phyloP scores from a whole-genome alignment of 2,797 vertebrate species.

The Alectoris magna region DNA sequence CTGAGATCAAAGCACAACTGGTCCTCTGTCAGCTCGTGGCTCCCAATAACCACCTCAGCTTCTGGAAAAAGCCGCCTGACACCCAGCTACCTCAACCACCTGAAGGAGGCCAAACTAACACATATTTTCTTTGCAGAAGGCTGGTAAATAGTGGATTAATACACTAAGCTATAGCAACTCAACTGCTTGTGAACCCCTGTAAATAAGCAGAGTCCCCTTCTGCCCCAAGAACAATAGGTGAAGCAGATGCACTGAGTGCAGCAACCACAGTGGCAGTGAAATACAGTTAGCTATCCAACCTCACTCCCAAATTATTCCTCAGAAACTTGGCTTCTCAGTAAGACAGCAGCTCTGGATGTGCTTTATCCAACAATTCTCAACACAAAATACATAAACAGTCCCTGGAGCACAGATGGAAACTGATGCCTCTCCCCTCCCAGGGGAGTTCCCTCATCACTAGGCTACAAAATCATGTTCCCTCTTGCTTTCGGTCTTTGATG shows the following conservation, averaged over 20 bases:
- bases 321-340: background rate
- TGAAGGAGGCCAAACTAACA: background rate
- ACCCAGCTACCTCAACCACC: background rate
- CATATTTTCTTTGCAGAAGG: background rate
- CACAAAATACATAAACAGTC: conserved; percentile 56
- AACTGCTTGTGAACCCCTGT: background rate
- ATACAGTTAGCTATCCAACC: background rate
- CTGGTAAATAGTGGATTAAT: fast-evolving
- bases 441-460: conserved; percentile 65
- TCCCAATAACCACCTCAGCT: background rate
- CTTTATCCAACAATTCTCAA: conserved; percentile 22
- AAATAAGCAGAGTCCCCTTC: background rate
- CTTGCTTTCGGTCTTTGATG: conserved; percentile 67
- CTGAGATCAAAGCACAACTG: background rate
- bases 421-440: conserved; percentile 57
- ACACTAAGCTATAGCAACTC: background rate
- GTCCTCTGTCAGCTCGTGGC: background rate
- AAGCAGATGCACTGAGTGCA: background rate
- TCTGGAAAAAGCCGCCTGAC: background rate
- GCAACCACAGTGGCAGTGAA: background rate
- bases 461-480: conserved; percentile 62
- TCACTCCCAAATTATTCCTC: background rate
- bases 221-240: background rate
- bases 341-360: background rate
- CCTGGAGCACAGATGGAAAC: conserved; percentile 53